phyloP scores from a whole-genome alignment of 2,797 vertebrate genomes.

The Somateria mollissima region DNA sequence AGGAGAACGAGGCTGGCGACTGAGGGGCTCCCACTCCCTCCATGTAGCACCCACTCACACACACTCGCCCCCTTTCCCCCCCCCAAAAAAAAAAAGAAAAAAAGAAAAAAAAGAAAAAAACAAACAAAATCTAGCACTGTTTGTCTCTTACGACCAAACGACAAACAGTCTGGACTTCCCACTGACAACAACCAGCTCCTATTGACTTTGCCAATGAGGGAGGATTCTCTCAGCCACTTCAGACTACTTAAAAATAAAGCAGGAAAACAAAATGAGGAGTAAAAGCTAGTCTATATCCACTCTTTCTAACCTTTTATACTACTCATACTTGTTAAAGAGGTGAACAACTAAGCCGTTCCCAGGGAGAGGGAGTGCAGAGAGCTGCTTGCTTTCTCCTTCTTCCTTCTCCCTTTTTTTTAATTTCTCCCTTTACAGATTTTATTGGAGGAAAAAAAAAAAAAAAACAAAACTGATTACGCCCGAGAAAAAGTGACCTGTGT shows the following conservation, averaged over 20 bases:
- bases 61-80: slow-evolving; percentile 2
- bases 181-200: slow-evolving; percentile 63
- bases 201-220: slow-evolving; percentile 71
- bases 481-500: neutral
- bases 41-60: slow-evolving; percentile 52
- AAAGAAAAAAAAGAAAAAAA: neutral
- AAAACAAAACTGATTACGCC: neutral
- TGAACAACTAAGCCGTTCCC: neutral
- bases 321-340: slow-evolving; percentile 34
- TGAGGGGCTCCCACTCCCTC: slow-evolving; percentile 71
- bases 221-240: slow-evolving; percentile 65
- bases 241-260: slow-evolving; percentile 68
- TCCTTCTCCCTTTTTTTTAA: neutral
- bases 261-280: slow-evolving; percentile 80
- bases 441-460: neutral
- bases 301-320: slow-evolving; percentile 73
- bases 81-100: neutral
- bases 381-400: neutral
- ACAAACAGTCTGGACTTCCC: slow-evolving; percentile 37
- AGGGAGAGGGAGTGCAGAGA: slow-evolving; percentile 25
- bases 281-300: slow-evolving; percentile 71
- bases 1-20: slow-evolving; percentile 88
- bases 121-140: neutral
- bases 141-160: neutral
- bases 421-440: neutral